Base-by-base conservation (phyloP, 2,888 invertebrate species). In the Digitonthophagus gazella region DNA sequence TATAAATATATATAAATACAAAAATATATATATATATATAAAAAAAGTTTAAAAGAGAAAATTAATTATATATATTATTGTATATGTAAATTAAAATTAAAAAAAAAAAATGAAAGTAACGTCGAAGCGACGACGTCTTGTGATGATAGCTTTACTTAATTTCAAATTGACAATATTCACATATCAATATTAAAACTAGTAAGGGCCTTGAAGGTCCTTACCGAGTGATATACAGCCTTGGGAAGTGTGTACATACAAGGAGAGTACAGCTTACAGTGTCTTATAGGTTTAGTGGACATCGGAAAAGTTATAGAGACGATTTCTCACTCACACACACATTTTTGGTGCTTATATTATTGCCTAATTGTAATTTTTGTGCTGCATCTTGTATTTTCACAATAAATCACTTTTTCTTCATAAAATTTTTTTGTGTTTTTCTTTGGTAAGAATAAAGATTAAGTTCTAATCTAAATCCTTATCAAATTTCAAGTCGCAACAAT, bases 181-280 rank as follows among this genome's bases (percentile, higher is more conserved):
- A 82, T 82, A 82, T 82, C 82, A 81, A 76, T 77, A 72, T 72
- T 70, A 71, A 67, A 73, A 65, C 64, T 66, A 68, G 71, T 71
- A 70, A 66, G 64, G 58, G 68, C 64, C 65, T 15, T 16, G 6
- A n/a, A 58, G 66, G 68, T 64, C 64, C 73, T 79, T 80, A 78
- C 78, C 76, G 77, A 78, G 80, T 80, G 80, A 80, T 81, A 81
- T 76, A 80, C 78, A 80, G 81, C 81, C 81, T 81, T 81, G 78
- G 77, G 77, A 76, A 77, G 76, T 76, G 78, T 77, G 77, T 76
- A 77, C 76, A 75, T 72, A 75, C 58, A 58, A 68, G 66, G 74
- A 75, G 76, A 74, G 69, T 71, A 72, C 68, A 72, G 70, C 69
- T 75, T 73, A 74, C 74, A 76, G 77, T 76, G 76, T 77, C 76